phyloP scores from a whole-genome alignment of 2,888 invertebrate genomes.

The Dioctria rufipes region DNA sequence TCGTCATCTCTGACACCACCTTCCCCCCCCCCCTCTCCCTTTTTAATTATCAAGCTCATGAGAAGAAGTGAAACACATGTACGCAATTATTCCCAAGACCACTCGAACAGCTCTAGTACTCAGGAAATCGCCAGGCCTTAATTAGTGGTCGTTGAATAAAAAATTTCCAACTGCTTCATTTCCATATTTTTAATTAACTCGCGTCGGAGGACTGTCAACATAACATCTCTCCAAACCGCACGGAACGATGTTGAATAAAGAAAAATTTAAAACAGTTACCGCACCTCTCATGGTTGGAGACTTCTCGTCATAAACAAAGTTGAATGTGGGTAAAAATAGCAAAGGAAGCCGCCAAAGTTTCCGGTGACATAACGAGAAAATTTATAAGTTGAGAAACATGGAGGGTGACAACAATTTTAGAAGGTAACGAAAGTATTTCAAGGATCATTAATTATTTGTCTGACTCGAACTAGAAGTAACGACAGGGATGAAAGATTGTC shows the following conservation, averaged over 20 bases:
- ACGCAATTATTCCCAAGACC: constrained; percentile 23
- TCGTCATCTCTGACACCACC: constrained; percentile 10
- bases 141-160: constrained; percentile 48
- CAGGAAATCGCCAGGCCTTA: constrained; percentile 18
- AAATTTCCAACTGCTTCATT: constrained; percentile 49
- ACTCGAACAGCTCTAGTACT: background rate
- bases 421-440: constrained; percentile 40
- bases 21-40: background rate
- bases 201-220: constrained; percentile 19
- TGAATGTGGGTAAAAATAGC: background rate
- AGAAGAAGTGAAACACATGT: constrained; percentile 17
- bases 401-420: constrained; percentile 34
- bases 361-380: constrained; percentile 42
- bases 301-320: background rate
- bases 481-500: background rate
- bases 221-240: constrained; percentile 12
- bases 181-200: constrained; percentile 53
- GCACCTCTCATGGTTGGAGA: background rate
- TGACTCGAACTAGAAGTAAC: constrained; percentile 1
- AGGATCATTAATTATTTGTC: constrained; percentile 52
- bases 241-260: constrained; percentile 34
- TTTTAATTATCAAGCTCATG: background rate
- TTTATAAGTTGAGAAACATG: constrained; percentile 32
- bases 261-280: constrained; percentile 44
- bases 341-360: constrained; percentile 13